Percentiles rank a stretch among this genome's conserved stretches.
Evolutionary conservation across 1,140 invertebrate species (phyloP).

Genomic region (Caenorhabditis briggsae): DNA sequence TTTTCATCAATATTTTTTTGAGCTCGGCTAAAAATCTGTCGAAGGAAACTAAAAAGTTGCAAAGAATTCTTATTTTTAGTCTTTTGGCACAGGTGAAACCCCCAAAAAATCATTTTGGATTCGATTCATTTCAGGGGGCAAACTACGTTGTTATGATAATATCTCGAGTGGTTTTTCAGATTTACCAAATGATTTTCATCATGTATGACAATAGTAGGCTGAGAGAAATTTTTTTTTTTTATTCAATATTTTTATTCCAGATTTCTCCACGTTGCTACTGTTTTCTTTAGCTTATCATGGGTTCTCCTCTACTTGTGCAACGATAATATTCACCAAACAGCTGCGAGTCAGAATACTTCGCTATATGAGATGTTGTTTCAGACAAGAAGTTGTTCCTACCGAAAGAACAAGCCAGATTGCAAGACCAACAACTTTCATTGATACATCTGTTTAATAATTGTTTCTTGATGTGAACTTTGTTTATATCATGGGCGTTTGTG

Average conservation of each 20-base stretch:
- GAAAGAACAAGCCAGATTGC: not conserved
- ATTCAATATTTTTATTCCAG: no score
- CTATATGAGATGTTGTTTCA: not conserved
- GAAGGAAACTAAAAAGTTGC: not conserved
- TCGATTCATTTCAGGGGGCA: not conserved
- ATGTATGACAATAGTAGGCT: not conserved
- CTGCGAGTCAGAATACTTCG: not conserved
- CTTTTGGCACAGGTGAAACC: not conserved
- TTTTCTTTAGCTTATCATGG: slow-evolving; percentile 10
- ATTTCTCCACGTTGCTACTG: not conserved
- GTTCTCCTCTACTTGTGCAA: not conserved
- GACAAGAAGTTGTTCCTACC: not conserved
- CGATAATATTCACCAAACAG: slow-evolving; percentile 1
- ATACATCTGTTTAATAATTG: not conserved
- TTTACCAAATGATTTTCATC: not conserved
- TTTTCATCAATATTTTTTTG: not conserved
- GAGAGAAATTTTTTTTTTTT: no score
- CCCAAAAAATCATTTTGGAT: not conserved
- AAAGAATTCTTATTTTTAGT: not conserved
- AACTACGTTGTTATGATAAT: not conserved
- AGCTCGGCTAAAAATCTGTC: not conserved
- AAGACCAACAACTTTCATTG: not conserved
- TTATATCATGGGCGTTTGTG: no score
- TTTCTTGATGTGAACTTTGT: no score
- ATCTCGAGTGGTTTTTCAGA: not conserved